phyloP scores from a whole-genome alignment of 2,888 invertebrate genomes.

The Himalopsyche kuldschensis region DNA sequence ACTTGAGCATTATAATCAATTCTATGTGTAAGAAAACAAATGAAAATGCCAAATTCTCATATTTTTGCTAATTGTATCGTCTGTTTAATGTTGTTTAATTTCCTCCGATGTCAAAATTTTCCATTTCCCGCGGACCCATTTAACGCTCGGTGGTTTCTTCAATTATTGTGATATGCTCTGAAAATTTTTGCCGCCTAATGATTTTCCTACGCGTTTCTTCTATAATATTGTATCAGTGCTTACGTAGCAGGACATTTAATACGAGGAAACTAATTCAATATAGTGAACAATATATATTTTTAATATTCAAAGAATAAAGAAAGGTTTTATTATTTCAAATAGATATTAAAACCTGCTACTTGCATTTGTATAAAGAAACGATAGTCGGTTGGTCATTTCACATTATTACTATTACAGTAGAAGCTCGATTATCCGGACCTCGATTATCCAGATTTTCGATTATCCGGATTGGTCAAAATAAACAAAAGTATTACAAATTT shows the following conservation, averaged over 20 bases:
- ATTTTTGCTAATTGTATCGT: background rate
- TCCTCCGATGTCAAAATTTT: background rate
- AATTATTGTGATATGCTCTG: background rate
- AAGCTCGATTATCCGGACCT: conserved; percentile 15
- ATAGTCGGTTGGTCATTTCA: too few relatives aligned
- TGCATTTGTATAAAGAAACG: too few relatives aligned
- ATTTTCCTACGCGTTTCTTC: background rate
- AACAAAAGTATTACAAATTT: too few relatives aligned
- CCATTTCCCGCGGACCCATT: background rate
- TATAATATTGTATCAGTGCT: too few relatives aligned
- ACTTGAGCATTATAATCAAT: background rate
- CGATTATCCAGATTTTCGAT: conserved; percentile 12
- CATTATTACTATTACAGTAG: too few relatives aligned
- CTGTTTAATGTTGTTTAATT: background rate
- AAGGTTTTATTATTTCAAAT: too few relatives aligned
- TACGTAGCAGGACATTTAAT: background rate
- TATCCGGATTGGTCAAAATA: conserved; percentile 10
- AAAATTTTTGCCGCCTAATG: background rate
- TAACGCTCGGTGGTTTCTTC: background rate
- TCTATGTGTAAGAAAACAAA: background rate
- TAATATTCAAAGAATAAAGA: too few relatives aligned
- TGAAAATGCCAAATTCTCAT: background rate
- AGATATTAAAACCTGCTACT: too few relatives aligned
- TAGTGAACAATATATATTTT: too few relatives aligned
- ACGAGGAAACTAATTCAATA: too few relatives aligned